Percentiles rank a stretch among this genome's conserved stretches.
Evolutionary conservation across 2,888 invertebrate species (phyloP).

Genomic region (Lottia gigantea): DNA sequence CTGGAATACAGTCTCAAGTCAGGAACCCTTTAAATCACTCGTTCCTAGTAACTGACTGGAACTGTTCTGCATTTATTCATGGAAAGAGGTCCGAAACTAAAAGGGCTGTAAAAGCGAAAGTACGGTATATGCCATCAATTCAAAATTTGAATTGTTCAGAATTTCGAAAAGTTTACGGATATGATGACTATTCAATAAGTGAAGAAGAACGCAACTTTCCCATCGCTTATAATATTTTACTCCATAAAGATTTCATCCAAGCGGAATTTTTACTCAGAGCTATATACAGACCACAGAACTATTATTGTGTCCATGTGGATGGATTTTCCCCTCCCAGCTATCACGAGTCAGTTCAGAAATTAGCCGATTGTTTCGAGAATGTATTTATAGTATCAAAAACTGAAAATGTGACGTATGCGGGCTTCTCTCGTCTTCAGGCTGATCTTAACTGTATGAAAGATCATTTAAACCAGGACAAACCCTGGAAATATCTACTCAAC

Average conservation of each 20-base stretch:
- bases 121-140: not conserved
- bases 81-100: too few relatives aligned
- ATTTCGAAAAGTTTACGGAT: conserved; percentile 41
- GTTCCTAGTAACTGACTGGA: too few relatives aligned
- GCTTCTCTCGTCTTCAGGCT: conserved; percentile 60
- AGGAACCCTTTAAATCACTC: too few relatives aligned
- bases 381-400: conserved; percentile 61
- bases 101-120: too few relatives aligned
- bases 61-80: too few relatives aligned
- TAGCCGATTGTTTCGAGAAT: conserved; percentile 61
- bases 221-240: conserved; percentile 59
- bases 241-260: conserved; percentile 57
- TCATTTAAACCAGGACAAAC: conserved; percentile 34
- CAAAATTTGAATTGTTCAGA: conserved; percentile 39
- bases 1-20: too few relatives aligned
- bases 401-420: conserved; percentile 62
- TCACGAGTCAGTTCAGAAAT: conserved; percentile 38
- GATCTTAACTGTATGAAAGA: conserved; percentile 66
- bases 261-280: conserved; percentile 54
- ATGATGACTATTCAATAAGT: conserved; percentile 23
- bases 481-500: conserved; percentile 67
- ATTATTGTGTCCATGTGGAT: conserved; percentile 66
- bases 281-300: conserved; percentile 62
- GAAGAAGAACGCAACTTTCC: conserved; percentile 52
- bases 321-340: conserved; percentile 38